Percentiles rank a stretch among this genome's conserved stretches.
Conservation (phyloP, 2,888 invertebrate species). For the Anaspis maculata region DNA sequence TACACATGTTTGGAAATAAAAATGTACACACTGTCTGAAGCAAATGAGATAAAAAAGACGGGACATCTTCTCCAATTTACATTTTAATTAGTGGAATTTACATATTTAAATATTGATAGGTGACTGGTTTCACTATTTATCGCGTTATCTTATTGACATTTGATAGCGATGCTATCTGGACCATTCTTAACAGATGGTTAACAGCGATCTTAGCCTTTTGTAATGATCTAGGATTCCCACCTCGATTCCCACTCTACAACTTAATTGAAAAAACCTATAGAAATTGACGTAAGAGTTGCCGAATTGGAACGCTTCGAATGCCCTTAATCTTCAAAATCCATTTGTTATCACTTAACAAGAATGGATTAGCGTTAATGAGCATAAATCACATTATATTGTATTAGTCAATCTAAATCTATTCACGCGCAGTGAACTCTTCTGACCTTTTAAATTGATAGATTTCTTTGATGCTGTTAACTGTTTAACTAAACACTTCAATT, state of each 20-base stretch:
- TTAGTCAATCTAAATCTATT: slow-evolving; percentile 15
- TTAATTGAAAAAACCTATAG: neutral
- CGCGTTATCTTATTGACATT: slow-evolving; percentile 10
- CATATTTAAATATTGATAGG: slow-evolving; percentile 20
- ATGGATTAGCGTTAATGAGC: slow-evolving; percentile 11
- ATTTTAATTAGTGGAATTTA: slow-evolving; percentile 21
- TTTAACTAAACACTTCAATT: no score
- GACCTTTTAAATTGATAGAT: slow-evolving; percentile 13
- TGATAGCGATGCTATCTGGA: slow-evolving; percentile 11
- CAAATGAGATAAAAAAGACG: slow-evolving; percentile 12
- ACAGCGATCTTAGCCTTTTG: slow-evolving; percentile 3
- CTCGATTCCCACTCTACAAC: neutral
- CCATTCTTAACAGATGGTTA: slow-evolving; percentile 7
- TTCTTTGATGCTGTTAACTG: no score
- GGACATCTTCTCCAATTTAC: slow-evolving; percentile 15
- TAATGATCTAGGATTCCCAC: no score
- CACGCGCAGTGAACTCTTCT: slow-evolving; percentile 11
- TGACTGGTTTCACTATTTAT: slow-evolving; percentile 9
- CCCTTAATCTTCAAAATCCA: neutral
- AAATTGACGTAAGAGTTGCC: neutral
- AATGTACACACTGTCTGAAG: slow-evolving; percentile 6
- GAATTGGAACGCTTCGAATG: neutral
- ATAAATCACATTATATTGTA: slow-evolving; percentile 15
- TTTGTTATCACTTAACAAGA: slow-evolving; percentile 2
- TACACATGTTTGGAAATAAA: slow-evolving; percentile 12